phyloP scores from a whole-genome alignment of 2,113 vertebrate genomes.

The Todiramphus saurophagus region DNA sequence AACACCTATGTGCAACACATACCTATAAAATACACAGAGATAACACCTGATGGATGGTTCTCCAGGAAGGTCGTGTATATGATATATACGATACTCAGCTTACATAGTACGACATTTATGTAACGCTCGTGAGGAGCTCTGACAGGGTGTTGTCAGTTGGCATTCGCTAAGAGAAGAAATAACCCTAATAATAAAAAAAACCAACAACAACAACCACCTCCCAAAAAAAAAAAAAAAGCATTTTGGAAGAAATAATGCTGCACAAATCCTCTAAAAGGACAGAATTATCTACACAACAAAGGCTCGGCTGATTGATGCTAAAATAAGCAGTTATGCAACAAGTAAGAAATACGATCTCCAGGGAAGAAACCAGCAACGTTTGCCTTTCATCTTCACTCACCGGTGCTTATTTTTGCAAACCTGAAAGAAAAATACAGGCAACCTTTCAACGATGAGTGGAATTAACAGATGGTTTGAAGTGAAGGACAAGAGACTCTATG shows the following conservation, averaged over 20 bases:
- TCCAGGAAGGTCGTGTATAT: not conserved
- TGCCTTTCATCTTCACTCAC: conserved; percentile 60
- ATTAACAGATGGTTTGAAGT: not conserved
- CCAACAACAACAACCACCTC: not conserved
- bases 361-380: conserved; percentile 38
- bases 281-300: conserved; percentile 68
- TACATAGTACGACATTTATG: conserved; percentile 57
- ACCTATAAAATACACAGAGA: not conserved
- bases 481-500: not conserved
- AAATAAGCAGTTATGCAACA: conserved; percentile 72
- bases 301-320: conserved; percentile 66
- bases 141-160: conserved; percentile 66
- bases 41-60: not conserved
- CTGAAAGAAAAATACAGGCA: not conserved
- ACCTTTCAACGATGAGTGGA: not conserved
- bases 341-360: conserved; percentile 64
- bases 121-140: conserved; percentile 55
- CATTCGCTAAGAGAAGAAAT: conserved; percentile 70
- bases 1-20: rapidly evolving
- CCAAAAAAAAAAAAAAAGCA: not conserved
- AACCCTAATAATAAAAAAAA: conserved; percentile 69
- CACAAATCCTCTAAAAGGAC: conserved; percentile 61
- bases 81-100: not conserved
- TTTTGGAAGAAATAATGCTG: conserved; percentile 53
- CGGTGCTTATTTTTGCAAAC: not conserved